Conservation (phyloP, 2,113 vertebrate species). For the Heterochromis multidens region DNA sequence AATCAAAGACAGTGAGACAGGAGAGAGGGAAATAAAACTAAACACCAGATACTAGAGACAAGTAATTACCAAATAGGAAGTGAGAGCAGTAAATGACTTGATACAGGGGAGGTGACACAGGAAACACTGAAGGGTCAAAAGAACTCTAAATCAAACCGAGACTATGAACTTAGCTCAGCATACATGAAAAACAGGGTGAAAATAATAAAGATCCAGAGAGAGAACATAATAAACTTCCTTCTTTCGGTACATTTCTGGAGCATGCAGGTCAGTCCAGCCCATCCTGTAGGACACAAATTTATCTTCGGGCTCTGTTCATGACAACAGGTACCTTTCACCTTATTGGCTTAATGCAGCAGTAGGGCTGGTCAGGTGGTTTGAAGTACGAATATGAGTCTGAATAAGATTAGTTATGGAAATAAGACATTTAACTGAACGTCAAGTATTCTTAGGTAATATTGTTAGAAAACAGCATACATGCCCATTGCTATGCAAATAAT, state of each 20-base stretch:
- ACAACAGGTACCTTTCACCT: not conserved
- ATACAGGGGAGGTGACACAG: too few relatives aligned
- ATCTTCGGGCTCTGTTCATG: not conserved
- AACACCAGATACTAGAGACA: not conserved
- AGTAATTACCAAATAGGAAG: not conserved
- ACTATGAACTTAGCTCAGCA: too few relatives aligned
- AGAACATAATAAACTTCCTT: too few relatives aligned
- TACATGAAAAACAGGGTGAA: too few relatives aligned
- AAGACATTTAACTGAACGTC: not conserved
- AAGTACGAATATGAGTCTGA: not conserved
- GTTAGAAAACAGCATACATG: not conserved
- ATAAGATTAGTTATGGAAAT: not conserved
- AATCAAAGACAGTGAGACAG: not conserved
- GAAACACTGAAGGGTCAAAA: too few relatives aligned
- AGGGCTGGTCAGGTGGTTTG: not conserved
- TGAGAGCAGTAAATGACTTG: too few relatives aligned
- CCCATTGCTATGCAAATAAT: not conserved
- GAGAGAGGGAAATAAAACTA: not conserved
- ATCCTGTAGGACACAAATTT: not conserved
- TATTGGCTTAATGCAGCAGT: not conserved
- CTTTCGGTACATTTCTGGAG: too few relatives aligned
- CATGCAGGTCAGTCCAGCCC: not conserved
- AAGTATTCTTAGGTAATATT: not conserved
- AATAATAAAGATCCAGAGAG: too few relatives aligned
- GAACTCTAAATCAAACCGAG: too few relatives aligned